Evolutionary conservation across 2,888 invertebrate species (phyloP), one percentile per base, ranked within the genome.

Genomic region (Ophion costatus): DNA sequence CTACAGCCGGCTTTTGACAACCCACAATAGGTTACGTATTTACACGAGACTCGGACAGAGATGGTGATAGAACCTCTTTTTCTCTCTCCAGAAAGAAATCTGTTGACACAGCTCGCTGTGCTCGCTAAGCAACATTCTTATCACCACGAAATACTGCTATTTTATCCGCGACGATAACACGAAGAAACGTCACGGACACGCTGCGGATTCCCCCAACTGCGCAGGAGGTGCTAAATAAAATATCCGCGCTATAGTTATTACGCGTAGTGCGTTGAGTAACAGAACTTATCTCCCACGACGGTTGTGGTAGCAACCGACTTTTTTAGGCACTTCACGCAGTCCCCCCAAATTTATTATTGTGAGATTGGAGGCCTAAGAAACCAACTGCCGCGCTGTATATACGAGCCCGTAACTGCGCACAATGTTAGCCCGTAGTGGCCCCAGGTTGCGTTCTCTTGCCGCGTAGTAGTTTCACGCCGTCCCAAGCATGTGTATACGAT

Each of bases 391-490:
- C 74, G 64, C 20, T 20, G 17, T 71, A 63, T 71, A 63, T 45
- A 56, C 24, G 66, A 64, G 70, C 24, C 70, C 64, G 70, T 82
- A 80, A 82, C 82, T 82, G 79, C 79, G 84, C 79, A 82, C 45
- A 70, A 84, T 66, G 64, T 82, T 80, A 14, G 38, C 66, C 73
- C 24, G 67, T 42, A 51, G 51, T 17, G 24, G 17, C 51, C 64
- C 81, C 71, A 71, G 70, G 61, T 29, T 38, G 24, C 29, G 29
- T 29, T 33, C 24, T 45, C 67, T 38, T 71, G 76, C 29, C 51
- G 80, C 71, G 80, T 76, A 59, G 22, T 76, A 59, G 22, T 38
- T 17, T 71, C 33, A 38, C 69, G 67, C 51, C 42, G 38, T n/a
- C 29, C 6, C 17, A 63, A 7, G 9, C 14, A 17, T 51, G 51